Conservation (phyloP, 2,797 vertebrate genomes). For the Peromyscus melanophrys region DNA sequence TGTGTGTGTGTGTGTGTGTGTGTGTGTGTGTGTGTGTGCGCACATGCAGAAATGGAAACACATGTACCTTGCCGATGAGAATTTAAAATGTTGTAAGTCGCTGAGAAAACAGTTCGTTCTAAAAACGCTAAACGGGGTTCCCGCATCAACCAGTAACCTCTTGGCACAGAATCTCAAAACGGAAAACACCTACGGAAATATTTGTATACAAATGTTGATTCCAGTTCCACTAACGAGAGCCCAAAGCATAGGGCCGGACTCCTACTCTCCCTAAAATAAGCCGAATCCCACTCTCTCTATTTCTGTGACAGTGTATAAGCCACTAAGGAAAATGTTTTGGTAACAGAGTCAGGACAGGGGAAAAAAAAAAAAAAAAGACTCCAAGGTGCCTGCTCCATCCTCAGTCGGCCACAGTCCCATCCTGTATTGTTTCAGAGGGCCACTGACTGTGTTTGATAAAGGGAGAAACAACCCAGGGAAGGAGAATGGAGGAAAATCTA, state of each 20-base stretch:
- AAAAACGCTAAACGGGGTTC: constrained; percentile 30
- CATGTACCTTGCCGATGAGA: neutral
- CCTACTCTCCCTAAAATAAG: neutral
- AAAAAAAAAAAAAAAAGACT: neutral
- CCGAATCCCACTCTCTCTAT: neutral
- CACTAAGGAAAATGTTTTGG: neutral
- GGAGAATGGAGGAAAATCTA: neutral
- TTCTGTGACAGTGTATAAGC: neutral
- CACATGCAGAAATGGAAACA: neutral
- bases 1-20: neutral
- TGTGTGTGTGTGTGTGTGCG: no score
- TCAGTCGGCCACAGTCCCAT: neutral
- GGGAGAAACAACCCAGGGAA: neutral
- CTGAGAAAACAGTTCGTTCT: neutral
- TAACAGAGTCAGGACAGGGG: neutral
- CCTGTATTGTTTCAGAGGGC: neutral
- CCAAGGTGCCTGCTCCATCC: no score
- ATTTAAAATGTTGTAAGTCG: neutral
- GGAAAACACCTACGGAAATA: constrained; percentile 15
- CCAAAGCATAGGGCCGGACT: neutral
- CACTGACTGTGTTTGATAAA: no score
- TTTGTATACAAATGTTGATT: neutral
- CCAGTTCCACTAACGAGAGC: neutral
- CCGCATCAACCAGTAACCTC: neutral
- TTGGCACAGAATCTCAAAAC: neutral